Evolutionary conservation across 2,113 vertebrate species (phyloP), one percentile per base, ranked within the genome.

Genomic region (Halichoeres trimaculatus): DNA sequence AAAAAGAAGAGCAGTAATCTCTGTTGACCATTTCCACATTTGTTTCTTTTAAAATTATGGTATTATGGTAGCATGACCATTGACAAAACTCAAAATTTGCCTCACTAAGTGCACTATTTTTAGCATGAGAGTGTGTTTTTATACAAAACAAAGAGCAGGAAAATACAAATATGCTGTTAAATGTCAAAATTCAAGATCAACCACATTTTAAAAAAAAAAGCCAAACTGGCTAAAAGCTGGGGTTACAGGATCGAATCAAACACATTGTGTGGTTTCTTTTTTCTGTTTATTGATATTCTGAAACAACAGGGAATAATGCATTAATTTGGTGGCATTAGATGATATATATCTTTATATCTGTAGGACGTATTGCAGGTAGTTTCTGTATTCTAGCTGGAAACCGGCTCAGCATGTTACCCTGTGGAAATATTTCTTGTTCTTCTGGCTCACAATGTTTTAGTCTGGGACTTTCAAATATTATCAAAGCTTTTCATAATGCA

Each of bases 401-500:
- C 68, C 64, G 20, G 47, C 26, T 35, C 52, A 59, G 10, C 1
- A 57, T 41, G 19, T 54, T 52, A 3, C 36, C 20, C 47, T 30
- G 59, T 9, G n/a, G 50, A 72, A 47, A 65, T 59, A 20, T 50
- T 78, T 53, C 1, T 65, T 36, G 6, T 41, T 55, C 36, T 34
- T 69, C 8, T 10, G 26, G n/a, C 30, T 51, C 47, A 64, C 23
- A 20, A 23, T 72, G 59, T 68, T 40, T 36, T 22, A 19, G 23
- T 60, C 24, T 50, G 67, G 14, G 56, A 58, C 61, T 85, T 76
- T 70, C 36, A 45, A 51, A 69, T 62, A 26, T 58, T 79, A 61
- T 72, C 41, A 86, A 69, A 78, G 60, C 62, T 76, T 63, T 53
- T 59, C 65, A 61, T 20, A 64, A 59, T 52, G 30, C 45, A 68